Evolutionary conservation across 2,888 invertebrate genomes (phyloP), one percentile per base, ranked within the genome.

Genomic region (Drosophila stalkeri): DNA sequence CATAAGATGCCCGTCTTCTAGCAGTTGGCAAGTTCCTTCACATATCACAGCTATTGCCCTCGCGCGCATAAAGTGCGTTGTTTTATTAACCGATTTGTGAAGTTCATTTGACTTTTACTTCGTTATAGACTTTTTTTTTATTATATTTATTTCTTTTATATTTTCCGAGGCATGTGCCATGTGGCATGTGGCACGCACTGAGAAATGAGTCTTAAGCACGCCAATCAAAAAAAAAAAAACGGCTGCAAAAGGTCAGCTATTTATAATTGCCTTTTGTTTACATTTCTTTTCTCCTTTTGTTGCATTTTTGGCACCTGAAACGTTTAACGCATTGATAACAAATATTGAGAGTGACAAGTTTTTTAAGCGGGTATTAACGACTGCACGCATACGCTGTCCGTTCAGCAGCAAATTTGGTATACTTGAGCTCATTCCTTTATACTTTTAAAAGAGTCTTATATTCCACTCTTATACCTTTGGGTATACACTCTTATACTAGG

Each of bases 81-180:
- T 72, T 67, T 35, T 64, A 80, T 80, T 77, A 61, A 67, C 77
- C 62, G 67, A 80, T 80, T 80, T 67, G 71, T 51, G 72, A 77
- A 80, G 64, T 80, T 80, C 77, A 67, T 71, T 80, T 77, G 65
- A 71, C 80, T 80, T 80, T 77, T 52, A 71, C 77, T 80, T 67
- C 63, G 51, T 33, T 31, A 2, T 18, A 27, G 47, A 11, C 33
- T 57, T 44, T 20, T 6, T 20, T 35, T 44, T 33, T 27, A 39
- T 35, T 44, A 20, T 27, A 39, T 56, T 41, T 41, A 43, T 56
- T 56, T 47, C n/a, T 44, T 52, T 60, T 16, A 16, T 46, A 18
- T 41, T 16, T 52, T 41, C 27, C 27, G 18, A 3, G 51, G 8
- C 52, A 9, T 31, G 62, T n/a, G 33, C 37, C 59, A 55, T 6